These are phyloP conservation scores for Chaenodraco wilsoni DNA, from an alignment of 2,797 vertebrate species.

Conservation along the genomic window DNA sequence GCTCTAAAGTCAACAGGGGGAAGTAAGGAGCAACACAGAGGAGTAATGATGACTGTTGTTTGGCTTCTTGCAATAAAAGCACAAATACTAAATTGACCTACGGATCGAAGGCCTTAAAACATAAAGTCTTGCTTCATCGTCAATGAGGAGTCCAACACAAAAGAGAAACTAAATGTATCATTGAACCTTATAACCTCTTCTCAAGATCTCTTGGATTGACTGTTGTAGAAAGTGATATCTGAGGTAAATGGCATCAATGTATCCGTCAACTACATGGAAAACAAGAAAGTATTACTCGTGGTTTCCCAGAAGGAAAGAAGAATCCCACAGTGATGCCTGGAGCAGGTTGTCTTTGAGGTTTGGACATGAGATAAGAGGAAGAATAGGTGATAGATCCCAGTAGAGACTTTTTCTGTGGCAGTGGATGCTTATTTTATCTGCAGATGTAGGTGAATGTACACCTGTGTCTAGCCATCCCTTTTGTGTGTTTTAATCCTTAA, in stretches of 20 bases:
- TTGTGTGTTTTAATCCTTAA: slow-evolving; percentile 63
- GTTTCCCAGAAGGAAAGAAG: slow-evolving; percentile 22
- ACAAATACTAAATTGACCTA: slow-evolving; percentile 29
- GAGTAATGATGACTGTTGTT: slow-evolving; percentile 26
- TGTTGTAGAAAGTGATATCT: slow-evolving; percentile 60
- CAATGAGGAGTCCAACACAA: slow-evolving; percentile 59
- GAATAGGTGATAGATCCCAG: slow-evolving; percentile 17
- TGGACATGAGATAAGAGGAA: slow-evolving; percentile 18
- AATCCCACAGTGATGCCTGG: slow-evolving; percentile 23
- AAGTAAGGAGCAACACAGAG: slow-evolving; percentile 20
- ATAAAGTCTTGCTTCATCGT: slow-evolving; percentile 61
- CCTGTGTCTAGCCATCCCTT: slow-evolving; percentile 50
- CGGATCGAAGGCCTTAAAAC: slow-evolving; percentile 72
- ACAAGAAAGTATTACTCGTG: slow-evolving; percentile 40
- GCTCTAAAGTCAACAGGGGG: slow-evolving; percentile 33
- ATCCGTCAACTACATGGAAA: slow-evolving; percentile 58
- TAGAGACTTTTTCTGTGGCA: slow-evolving; percentile 27
- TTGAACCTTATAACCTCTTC: slow-evolving; percentile 49
- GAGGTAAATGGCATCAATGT: slow-evolving; percentile 80
- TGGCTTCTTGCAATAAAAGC: slow-evolving; percentile 24
- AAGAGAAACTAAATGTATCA: slow-evolving; percentile 54
- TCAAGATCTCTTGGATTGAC: slow-evolving; percentile 52
- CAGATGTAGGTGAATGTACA: slow-evolving; percentile 34
- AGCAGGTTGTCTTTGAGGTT: slow-evolving; percentile 13
- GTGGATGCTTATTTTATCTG: slow-evolving; percentile 27